Conservation (phyloP, 35 echinoderm and acorn worm genomes). For the Lytechinus variegatus region DNA sequence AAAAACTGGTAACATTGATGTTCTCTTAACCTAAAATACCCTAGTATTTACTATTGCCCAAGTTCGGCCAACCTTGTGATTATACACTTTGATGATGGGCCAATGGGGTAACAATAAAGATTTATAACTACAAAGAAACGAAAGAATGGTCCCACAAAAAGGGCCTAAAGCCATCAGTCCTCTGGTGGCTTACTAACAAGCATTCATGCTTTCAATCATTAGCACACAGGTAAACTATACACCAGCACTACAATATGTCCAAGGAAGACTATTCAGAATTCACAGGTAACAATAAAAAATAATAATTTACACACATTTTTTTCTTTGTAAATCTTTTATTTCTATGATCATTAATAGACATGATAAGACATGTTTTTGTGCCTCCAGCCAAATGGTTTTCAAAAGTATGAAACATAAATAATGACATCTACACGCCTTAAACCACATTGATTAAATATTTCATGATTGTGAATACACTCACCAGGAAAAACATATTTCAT, state of each 20-base stretch:
- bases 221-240: too few species aligned
- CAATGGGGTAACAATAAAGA: too few species aligned
- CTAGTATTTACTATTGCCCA: too few species aligned
- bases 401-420: neutral
- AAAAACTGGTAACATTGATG: too few species aligned
- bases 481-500: neutral
- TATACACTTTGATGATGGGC: too few species aligned
- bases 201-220: too few species aligned
- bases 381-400: neutral
- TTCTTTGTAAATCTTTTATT: conserved; percentile 14
- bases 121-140: too few species aligned
- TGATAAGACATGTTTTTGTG: neutral
- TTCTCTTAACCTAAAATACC: too few species aligned
- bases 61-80: too few species aligned
- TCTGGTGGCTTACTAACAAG: too few species aligned
- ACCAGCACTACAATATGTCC: neutral
- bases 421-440: neutral
- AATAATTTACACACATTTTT: neutral
- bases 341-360: neutral
- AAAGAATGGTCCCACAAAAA: too few species aligned
- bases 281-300: neutral
- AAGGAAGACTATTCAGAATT: neutral
- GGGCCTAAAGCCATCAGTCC: too few species aligned
- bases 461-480: neutral
- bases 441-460: neutral